Base-by-base conservation (phyloP, 2,888 invertebrate genomes). In the Eupithecia pulchellata region DNA sequence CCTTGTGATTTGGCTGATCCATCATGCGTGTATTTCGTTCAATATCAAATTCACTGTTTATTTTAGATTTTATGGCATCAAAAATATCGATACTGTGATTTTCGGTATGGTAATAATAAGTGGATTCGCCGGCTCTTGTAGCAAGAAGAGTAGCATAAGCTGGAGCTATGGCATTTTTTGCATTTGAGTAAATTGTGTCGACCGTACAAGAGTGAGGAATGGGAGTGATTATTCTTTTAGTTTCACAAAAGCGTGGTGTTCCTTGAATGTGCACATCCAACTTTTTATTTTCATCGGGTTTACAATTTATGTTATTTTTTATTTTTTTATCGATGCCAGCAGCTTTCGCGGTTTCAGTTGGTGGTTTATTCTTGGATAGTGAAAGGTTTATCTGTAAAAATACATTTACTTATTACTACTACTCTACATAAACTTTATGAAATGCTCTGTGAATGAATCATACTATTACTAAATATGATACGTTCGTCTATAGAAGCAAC, bases 1-100 rank as follows among this genome's bases (percentile, higher is more conserved):
- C 32, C 52, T 68, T 72, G 42, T 72, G 72, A 20, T 64, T 57
- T 17, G 72, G 68, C 57, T 63, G 58, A 32, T 68, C 66, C 62
- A 72, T 72, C 17, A 20, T 25, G 20, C 42, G 42, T 9, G 61
- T 29, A 20, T 61, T 62, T 47, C 25, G 36, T 68, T 68, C 34
- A 20, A 62, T 65, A 29, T 27, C 57, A 17, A n/a, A 25, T 61
- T 71, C 68, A 42, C 32, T 27, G 20, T 58, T 68, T 39, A 72
- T 58, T 36, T 72, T 68, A 9, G 42, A 58, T 72, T 68, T 68
- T 4, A 68, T 72, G 11, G 72, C 72, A 63, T 68, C 65, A 63
- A 61, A 29, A 20, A 68, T 63, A 62, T 68, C 57, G n/a, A 20
- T 58, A 20, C 30, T 14, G 14, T 25, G 20, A n/a, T 65, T 39